phyloP scores from a whole-genome alignment of 2,797 vertebrate species.

The Phataginus tricuspis region DNA sequence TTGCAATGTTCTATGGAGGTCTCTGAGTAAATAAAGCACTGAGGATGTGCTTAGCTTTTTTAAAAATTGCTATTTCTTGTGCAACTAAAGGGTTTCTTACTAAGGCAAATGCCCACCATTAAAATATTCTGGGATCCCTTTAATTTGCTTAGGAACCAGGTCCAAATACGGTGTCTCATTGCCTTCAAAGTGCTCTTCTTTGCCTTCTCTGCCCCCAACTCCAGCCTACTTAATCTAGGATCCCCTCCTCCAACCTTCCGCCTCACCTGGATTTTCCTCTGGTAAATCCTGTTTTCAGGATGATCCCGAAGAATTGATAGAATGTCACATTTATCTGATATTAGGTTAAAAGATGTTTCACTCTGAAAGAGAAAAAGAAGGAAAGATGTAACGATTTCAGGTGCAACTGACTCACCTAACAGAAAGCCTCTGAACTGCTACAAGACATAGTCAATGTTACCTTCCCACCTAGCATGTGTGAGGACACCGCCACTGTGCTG shows the following conservation, averaged over 20 bases:
- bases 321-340: slow-evolving; percentile 88
- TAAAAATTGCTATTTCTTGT: neutral
- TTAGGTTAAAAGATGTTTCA: slow-evolving; percentile 80
- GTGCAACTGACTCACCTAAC: accelerated
- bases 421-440: neutral
- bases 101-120: neutral
- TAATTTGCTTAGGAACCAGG: neutral
- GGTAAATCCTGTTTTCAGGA: slow-evolving; percentile 83
- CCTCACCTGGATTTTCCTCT: slow-evolving; percentile 86
- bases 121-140: neutral
- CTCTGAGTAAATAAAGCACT: neutral
- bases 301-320: slow-evolving; percentile 85
- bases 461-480: neutral
- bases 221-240: neutral
- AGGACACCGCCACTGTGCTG: neutral
- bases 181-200: neutral
- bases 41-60: neutral
- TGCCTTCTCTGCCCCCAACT: neutral
- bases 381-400: neutral
- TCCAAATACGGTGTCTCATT: neutral
- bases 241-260: neutral
- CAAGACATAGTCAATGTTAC: neutral
- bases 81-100: neutral
- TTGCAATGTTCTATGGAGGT: neutral
- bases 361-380: slow-evolving; percentile 70